A percentile compares a stretch with the other conserved stretches of the same genome.
Evolutionary conservation across 2,113 vertebrate species (phyloP).

Genomic region (Oxyura jamaicensis): DNA sequence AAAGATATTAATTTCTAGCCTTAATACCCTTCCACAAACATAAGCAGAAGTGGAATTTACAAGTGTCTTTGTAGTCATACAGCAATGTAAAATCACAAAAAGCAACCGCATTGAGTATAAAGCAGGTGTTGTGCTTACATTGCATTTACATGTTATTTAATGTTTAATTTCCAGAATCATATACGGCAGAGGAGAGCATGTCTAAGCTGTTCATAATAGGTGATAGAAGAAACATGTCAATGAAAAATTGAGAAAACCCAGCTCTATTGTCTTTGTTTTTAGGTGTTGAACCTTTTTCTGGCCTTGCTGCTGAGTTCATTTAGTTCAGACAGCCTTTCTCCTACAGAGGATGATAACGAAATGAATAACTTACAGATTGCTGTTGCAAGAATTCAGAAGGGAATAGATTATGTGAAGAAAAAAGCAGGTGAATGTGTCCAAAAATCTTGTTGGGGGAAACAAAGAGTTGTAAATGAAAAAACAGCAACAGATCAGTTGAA

Average conservation of each 20-base stretch:
- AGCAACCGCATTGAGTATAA: background rate
- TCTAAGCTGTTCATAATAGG: background rate
- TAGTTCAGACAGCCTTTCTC: slow-evolving; percentile 92
- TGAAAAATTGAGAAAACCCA: background rate
- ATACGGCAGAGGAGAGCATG: background rate
- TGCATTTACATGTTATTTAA: background rate
- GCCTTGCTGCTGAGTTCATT: slow-evolving; percentile 96
- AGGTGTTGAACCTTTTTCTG: slow-evolving; percentile 97
- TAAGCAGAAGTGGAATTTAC: background rate
- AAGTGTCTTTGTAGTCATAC: background rate
- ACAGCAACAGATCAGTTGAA: slow-evolving; percentile 78
- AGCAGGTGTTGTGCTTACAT: background rate
- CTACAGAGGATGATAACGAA: slow-evolving; percentile 86
- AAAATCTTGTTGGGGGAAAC: slow-evolving; percentile 73
- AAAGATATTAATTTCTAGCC: background rate
- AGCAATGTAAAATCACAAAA: background rate
- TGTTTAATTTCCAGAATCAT: fast-evolving
- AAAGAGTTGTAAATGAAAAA: slow-evolving; percentile 73
- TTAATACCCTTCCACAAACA: background rate
- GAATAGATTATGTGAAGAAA: slow-evolving; percentile 81
- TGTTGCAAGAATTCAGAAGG: slow-evolving; percentile 86
- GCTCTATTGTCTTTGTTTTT: background rate
- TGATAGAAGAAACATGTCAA: background rate
- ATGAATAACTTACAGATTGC: slow-evolving; percentile 92
- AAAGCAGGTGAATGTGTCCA: slow-evolving; percentile 75